Base-by-base conservation (phyloP, 2,113 vertebrate species). In the Marmota flaviventris region DNA sequence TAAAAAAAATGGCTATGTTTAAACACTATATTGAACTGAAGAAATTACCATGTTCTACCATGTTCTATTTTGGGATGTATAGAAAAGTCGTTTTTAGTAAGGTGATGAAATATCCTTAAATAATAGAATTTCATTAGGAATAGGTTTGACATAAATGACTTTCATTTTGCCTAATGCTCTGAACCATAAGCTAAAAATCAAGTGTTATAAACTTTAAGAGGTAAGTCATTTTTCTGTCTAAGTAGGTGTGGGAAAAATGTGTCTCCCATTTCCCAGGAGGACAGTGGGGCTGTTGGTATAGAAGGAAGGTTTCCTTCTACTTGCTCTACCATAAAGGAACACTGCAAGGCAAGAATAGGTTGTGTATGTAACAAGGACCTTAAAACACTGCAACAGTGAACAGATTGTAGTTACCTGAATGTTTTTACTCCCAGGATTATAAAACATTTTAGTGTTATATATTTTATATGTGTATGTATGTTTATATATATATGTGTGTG, bases 111-210 rank as follows among this genome's bases (percentile, higher is more conserved):
- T 72, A 51, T 17, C 5, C 14, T 94, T 95, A 86, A 84, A 69
- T 94, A 85, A 93, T 48, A 75, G 69, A 91, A 95, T 95, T 92
- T 94, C 65, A 73, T 88, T 95, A 91, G 10, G 42, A 72, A 56
- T 81, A 79, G 12, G 12, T 81, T 70, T 96, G 70, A 95, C n/a
- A 87, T 56, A 89, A 84, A 87, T 77, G 58, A 11, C 72, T 92
- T 97, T 89, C 32, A 7, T 87, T 85, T 92, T 88, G 58, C 48
- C 25, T 10, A 93, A 67, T 53, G 94, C 37, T 95, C 34, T 82
- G 69, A 97, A 53, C 37, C 25, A 61, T 42, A 84, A 86, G 42
- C 67, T 94, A 95, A 97, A 91, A 93, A 89, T 96, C 69, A 84
- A 56, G 53, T 93, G 75, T 39, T 86, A 85, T 3, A 94, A 94